Conservation (phyloP, 2,888 invertebrate species). For the Galerucella pusilla region DNA sequence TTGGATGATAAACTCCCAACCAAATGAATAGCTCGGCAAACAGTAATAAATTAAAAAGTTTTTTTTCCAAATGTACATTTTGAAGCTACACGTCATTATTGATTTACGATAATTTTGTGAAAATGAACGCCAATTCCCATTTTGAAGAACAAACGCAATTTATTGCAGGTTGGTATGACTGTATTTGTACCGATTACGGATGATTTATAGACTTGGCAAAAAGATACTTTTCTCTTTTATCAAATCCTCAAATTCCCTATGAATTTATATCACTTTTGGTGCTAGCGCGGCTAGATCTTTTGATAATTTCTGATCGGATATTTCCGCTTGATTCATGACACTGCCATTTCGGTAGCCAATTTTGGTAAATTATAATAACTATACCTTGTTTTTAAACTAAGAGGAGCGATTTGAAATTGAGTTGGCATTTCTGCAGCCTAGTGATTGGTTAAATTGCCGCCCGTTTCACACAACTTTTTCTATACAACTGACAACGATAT, state of each 20-base stretch:
- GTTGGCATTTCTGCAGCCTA: too few species aligned
- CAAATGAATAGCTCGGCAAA: constrained; percentile 57
- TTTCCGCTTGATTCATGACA: constrained; percentile 7
- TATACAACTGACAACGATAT: too few species aligned
- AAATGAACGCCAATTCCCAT: constrained; percentile 64
- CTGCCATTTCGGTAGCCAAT: background rate
- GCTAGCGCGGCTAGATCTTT: constrained; percentile 3
- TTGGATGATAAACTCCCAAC: constrained; percentile 56
- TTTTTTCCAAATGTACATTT: constrained; percentile 59
- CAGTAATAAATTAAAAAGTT: constrained; percentile 60
- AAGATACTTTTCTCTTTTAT: constrained; percentile 57
- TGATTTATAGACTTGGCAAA: constrained; percentile 56
- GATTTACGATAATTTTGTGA: constrained; percentile 65
- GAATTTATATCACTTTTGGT: constrained; percentile 49
- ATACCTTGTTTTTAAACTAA: too few species aligned
- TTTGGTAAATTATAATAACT: too few species aligned
- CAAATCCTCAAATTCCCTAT: constrained; percentile 51
- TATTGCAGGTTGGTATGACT: constrained; percentile 59
- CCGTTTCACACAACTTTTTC: too few species aligned
- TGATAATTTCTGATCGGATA: background rate
- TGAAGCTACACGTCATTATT: constrained; percentile 63
- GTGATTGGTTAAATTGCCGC: too few species aligned
- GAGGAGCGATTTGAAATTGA: too few species aligned
- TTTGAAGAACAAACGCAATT: constrained; percentile 64
- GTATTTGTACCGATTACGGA: constrained; percentile 53